phyloP scores from a whole-genome alignment of 2,113 vertebrate genomes.

The Nansenia antarctica region DNA sequence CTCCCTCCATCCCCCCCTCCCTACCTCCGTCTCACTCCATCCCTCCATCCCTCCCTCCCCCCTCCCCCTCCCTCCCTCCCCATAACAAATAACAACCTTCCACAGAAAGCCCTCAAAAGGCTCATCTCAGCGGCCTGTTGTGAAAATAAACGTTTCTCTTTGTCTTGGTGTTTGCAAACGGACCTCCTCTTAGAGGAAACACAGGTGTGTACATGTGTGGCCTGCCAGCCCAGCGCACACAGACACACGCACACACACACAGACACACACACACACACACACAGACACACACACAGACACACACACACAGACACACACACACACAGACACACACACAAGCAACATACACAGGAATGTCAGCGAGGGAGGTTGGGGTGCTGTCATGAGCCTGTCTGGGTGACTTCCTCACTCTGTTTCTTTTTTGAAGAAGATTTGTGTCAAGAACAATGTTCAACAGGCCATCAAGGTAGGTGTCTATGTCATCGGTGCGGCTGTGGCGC shows the following conservation, averaged over 20 bases:
- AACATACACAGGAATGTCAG: background rate
- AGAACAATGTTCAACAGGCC: too few species aligned
- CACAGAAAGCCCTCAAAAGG: slow-evolving; percentile 3
- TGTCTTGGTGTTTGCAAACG: slow-evolving; percentile 41
- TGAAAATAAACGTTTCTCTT: slow-evolving; percentile 32
- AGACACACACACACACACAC: too few species aligned
- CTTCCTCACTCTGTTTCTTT: too few species aligned
- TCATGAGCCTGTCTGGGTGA: background rate
- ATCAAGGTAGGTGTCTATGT: too few species aligned
- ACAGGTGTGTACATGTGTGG: background rate
- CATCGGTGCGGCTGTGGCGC: too few species aligned
- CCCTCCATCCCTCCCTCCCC: background rate
- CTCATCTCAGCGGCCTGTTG: slow-evolving; percentile 19
- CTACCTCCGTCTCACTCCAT: background rate
- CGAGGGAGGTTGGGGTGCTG: background rate
- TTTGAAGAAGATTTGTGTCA: too few species aligned
- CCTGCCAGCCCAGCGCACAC: background rate
- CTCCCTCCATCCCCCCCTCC: slow-evolving; percentile 4
- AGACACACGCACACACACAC: background rate
- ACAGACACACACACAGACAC: too few species aligned
- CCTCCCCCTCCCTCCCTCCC: background rate
- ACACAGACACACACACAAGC: too few species aligned
- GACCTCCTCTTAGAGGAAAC: slow-evolving; percentile 24
- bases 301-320: too few species aligned
- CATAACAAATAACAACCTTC: slow-evolving; percentile 28